Evolutionary conservation across 2,113 vertebrate species (phyloP), one percentile per base, ranked within the genome.

Genomic region (Leptobrachium leishanense): DNA sequence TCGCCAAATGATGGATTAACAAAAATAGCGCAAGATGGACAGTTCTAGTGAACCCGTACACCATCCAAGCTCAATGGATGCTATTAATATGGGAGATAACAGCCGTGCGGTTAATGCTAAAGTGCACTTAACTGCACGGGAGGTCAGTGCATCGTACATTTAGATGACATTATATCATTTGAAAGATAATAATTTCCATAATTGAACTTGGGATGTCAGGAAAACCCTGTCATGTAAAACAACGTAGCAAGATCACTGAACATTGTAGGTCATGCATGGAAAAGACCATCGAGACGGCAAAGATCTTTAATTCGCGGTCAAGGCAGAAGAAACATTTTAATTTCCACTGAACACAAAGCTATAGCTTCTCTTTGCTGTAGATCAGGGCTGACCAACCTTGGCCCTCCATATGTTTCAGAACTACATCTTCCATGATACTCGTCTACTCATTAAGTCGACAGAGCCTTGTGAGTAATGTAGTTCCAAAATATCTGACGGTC

Each of bases 121-220:
- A 68, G 43, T 44, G 42, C 67, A 68, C 13, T 43, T 46, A 68
- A 68, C 67, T 2, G 67, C 15, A 42, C 20, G 2, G 39, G 67
- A 68, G 67, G 67, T 68, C 67, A 68, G 42, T 11, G 12, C 44
- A 43, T 12, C 41, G 13, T 59, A 59, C 55, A 12, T 59, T 59
- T 59, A 59, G 55, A 59, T 3, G 55, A 68, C 42, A 68, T 44
- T 68, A 68, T 68, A 68, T 68, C 65, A 42, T 11, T 68, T 41
- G 9, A 31, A 42, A 15, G 65, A 68, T 68, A 68, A 68, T 68
- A 39, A 65, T 68, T 46, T 68, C 44, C 42, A 15, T 43, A 68
- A 44, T 44, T 46, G 43, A 68, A 43, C 11, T n/a, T 5, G 5
- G 3, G 15, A 15, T 44, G 67, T 68, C 13, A 68, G 43, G 43